Conservation (phyloP, 2,888 invertebrate species). For the Deilephila porcellus region DNA sequence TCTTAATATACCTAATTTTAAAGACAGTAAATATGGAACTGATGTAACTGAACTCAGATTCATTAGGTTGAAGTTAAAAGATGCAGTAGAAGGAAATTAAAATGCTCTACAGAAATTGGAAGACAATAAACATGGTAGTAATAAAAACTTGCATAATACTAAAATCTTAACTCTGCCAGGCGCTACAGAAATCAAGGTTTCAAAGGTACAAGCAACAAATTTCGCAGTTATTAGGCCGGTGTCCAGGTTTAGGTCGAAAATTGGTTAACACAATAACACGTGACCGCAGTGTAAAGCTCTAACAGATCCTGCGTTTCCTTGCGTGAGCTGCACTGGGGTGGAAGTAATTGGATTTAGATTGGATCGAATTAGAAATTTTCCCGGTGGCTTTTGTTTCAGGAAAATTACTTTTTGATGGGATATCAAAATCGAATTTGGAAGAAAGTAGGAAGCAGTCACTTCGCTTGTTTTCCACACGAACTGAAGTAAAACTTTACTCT, state of each 20-base stretch:
- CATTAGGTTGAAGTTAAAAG: not conserved
- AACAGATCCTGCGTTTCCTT: conserved; percentile 25
- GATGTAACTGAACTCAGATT: not conserved
- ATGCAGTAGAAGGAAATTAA: not conserved
- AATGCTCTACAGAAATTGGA: no score
- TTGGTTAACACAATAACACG: not conserved
- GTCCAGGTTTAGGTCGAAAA: not conserved
- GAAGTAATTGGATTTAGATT: conserved; percentile 82
- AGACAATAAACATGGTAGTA: no score
- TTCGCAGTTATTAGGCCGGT: not conserved
- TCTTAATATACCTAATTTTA: not conserved
- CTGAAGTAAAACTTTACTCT: conserved; percentile 41
- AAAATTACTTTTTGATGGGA: conserved; percentile 79
- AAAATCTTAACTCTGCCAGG: no score
- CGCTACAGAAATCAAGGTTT: no score
- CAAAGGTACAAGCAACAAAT: not conserved
- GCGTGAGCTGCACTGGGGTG: conserved; percentile 47
- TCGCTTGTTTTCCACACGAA: conserved; percentile 39
- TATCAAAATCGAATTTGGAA: conserved; percentile 76
- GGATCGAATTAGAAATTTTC: conserved; percentile 79
- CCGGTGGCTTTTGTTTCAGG: conserved; percentile 72
- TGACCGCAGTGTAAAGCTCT: conserved; percentile 1
- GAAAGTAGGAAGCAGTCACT: conserved; percentile 35
- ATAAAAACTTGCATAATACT: no score
- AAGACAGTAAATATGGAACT: not conserved